Base-by-base conservation (phyloP, 2,113 vertebrate genomes). In the Hipposideros armiger region DNA sequence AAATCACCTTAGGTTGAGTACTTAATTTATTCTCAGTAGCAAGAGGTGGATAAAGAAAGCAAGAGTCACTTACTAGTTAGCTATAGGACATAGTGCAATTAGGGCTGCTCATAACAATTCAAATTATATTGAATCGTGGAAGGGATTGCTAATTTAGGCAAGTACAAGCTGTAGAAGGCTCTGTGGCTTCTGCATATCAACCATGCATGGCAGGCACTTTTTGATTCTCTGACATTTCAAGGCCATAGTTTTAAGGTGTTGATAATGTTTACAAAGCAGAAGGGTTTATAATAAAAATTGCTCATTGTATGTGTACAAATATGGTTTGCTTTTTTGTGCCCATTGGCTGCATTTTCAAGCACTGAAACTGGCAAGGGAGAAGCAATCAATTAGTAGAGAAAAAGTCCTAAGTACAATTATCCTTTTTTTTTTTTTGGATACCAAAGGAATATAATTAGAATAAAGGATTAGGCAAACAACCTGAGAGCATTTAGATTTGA, bases 1-100 rank as follows among this genome's bases (percentile, higher is more conserved):
- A 97, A 97, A 98, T 98, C 92, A 95, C 97, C 97, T 90, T 94
- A 89, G 97, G 81, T 97, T 97, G 93, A 98, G 96, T 97, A 97
- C 97, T 98, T 98, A 95, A 98, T 98, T 98, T 98, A 95, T 86
- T 96, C 92, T 96, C 91, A 92, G 66, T 60, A 90, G 17, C 92
- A 97, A 96, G 91, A 93, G 42, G 62, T 54, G 47, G 16, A 73
- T 97, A 98, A 98, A 96, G 96, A 97, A 97, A 97, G 92, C 32
- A 97, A 77, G 92, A 98, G 87, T 97, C 92, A 77, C 87, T 97
- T 96, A 95, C 89, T 94, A 93, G 89, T 95, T 96, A 90, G 67
- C 30, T 94, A 60, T 69, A 97, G 87, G 97, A 69, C 42, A 40
- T 94, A 96, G 97, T 50, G 58, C 86, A 98, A 96, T 98, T 97